phyloP scores from a whole-genome alignment of 2,888 invertebrate species.

The Diplazon laetatorius region DNA sequence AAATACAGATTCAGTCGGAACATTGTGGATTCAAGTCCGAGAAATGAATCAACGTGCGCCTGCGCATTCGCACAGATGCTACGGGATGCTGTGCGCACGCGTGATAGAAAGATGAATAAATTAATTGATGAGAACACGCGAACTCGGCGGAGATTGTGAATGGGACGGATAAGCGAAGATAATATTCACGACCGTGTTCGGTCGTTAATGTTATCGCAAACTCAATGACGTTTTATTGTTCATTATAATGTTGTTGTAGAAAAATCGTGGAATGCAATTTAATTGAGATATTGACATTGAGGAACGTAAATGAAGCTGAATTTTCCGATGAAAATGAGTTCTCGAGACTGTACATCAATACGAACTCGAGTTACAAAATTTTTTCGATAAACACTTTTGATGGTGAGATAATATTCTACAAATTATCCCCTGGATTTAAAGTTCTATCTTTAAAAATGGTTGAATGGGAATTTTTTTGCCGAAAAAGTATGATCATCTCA shows the following conservation, averaged over 20 bases:
- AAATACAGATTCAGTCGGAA: conserved; percentile 13
- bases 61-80: background rate
- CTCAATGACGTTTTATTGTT: conserved; percentile 14
- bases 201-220: conserved; percentile 19
- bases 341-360: too few relatives aligned
- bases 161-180: too few relatives aligned
- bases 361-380: too few relatives aligned
- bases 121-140: background rate
- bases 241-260: background rate
- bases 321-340: too few relatives aligned
- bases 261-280: conserved; percentile 11
- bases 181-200: conserved; percentile 41
- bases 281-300: conserved; percentile 4
- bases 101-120: background rate
- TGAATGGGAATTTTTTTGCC: too few relatives aligned
- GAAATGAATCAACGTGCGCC: conserved; percentile 26
- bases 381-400: too few relatives aligned
- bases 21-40: conserved; percentile 43
- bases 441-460: too few relatives aligned
- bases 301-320: too few relatives aligned
- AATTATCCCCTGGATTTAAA: too few relatives aligned
- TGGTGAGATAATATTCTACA: too few relatives aligned
- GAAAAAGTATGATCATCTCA: too few relatives aligned
- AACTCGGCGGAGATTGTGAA: too few relatives aligned
- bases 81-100: background rate